These are phyloP conservation scores for Syrmaticus mikado DNA, from an alignment of 2,113 vertebrate species.

Conservation along the genomic window DNA sequence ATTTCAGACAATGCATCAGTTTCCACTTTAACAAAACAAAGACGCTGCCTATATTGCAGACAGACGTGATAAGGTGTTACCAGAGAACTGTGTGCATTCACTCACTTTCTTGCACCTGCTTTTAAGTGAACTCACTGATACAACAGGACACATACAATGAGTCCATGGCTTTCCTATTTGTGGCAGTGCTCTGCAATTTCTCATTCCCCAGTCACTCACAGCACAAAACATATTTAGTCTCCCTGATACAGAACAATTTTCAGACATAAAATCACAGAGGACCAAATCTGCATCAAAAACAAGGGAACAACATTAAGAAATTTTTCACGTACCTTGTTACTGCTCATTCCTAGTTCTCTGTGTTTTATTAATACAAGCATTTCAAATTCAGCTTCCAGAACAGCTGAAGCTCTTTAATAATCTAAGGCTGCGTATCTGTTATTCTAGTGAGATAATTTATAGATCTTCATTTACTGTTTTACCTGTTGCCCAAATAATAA, in stretches of 20 bases:
- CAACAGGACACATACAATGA: neutral
- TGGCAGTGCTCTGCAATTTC: neutral
- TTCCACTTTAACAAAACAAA: neutral
- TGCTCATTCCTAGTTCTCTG: neutral
- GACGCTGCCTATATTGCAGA: neutral
- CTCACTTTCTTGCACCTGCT: neutral
- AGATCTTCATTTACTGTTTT: neutral
- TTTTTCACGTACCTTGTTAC: neutral
- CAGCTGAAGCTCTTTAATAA: neutral
- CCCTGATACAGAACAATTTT: neutral
- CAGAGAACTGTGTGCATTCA: neutral
- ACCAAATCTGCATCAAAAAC: neutral
- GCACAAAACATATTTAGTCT: neutral
- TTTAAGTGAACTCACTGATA: neutral
- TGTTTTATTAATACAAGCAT: neutral
- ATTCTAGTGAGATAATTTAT: neutral
- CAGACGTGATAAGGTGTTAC: neutral
- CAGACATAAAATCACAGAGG: neutral
- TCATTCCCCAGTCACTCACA: neutral
- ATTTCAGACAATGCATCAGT: accelerated
- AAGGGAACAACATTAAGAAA: neutral
- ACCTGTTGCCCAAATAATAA: neutral
- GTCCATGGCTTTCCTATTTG: neutral
- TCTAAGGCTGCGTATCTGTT: neutral
- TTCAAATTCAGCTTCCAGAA: neutral